These are phyloP conservation scores for Calliphora vomitoria DNA, from an alignment of 2,888 invertebrate species.

Conservation along the genomic window DNA sequence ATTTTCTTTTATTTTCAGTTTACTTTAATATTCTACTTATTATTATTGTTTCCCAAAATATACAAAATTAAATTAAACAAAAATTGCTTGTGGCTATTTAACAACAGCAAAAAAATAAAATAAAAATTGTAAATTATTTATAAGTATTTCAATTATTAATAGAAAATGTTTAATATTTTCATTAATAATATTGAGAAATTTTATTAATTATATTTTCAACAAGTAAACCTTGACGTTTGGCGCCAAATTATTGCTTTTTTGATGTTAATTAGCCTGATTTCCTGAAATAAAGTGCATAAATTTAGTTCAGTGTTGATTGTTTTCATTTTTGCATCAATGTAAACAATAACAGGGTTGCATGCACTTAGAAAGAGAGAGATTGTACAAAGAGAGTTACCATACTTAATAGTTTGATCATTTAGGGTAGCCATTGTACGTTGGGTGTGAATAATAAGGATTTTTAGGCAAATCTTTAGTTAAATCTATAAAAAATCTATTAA, in stretches of 20 bases:
- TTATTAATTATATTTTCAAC: constrained; percentile 2
- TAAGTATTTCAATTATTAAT: neutral
- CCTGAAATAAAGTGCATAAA: constrained; percentile 2
- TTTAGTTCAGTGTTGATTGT: neutral
- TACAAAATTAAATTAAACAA: neutral
- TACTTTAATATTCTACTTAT: neutral
- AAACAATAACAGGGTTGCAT: no score
- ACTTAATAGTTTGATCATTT: no score
- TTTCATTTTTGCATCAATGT: no score
- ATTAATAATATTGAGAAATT: neutral
- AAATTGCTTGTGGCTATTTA: neutral
- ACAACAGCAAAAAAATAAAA: constrained; percentile 3
- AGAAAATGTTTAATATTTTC: neutral
- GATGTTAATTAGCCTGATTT: neutral
- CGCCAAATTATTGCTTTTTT: neutral
- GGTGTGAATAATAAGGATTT: no score
- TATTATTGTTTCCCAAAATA: neutral
- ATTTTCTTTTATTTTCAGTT: neutral
- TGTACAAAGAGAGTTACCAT: no score
- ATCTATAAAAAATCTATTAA: no score
- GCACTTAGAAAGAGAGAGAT: no score
- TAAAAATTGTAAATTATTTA: neutral
- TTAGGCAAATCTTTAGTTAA: no score
- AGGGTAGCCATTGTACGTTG: no score
- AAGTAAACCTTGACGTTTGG: neutral